Evolutionary conservation across 2,888 invertebrate species (phyloP), one percentile per base, ranked within the genome.

Genomic region (Caenorhabditis becei): DNA sequence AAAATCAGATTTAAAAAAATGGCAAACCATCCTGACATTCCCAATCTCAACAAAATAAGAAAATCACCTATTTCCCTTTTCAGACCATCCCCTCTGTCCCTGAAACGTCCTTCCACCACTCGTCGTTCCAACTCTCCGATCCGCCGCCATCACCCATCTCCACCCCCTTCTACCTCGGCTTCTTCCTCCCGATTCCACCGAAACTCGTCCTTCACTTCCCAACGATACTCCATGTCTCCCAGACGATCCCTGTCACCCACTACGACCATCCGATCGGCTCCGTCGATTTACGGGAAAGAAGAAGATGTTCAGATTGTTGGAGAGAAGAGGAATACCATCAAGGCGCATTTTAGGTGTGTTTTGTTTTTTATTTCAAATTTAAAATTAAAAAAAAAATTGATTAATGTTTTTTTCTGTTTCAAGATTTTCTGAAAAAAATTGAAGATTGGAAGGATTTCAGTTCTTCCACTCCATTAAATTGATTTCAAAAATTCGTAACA

Each of bases 231-330:
- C 5, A 20, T 51, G 2, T 61, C 59, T 18, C 59, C 70, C 5
- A 18, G 70, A 26, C n/a, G 28, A 18, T 70, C 61, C 1, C 35
- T 58, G 7, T 69, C 70, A 4, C 71, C 71, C 10, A 47, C 71
- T 0, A 47, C 26, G 8, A 63, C 71, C 3, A 24, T 72, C 7
- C 71, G 71, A 16, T 62, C 62, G 10, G 71, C 71, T 2, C 71
- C 71, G 3, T 63, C 63, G n/a, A 54, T 63, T 11, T 51, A 18
- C 7, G 63, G 23, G 5, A 11, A 16, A 20, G 53, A 59, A 20
- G 54, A 71, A 18, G 63, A 72, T 35, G 10, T 72, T 8, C 62
- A 63, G 11, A 16, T 61, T 56, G 4, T 63, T 5, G 47, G 62
- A 23, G 51, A n/a, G 5, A 58, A 26, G 24, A 41, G 14, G 41